Base-by-base conservation (phyloP, 2,888 invertebrate species). In the Peribatodes rhomboidaria region DNA sequence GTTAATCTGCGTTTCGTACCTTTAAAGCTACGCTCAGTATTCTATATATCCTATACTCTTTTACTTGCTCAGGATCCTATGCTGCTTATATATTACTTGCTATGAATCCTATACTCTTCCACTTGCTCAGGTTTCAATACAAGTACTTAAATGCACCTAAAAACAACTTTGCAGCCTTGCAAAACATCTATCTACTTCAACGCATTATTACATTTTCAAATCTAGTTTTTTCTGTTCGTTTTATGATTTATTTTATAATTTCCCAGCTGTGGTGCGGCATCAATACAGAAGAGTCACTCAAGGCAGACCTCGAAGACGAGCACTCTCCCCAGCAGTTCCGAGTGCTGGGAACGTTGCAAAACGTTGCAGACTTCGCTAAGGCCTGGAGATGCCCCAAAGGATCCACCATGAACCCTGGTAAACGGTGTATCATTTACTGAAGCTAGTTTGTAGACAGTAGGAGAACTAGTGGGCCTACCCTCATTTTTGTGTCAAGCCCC, bases 181-280 rank as follows among this genome's bases (percentile, higher is more conserved):
- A n/a, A n/a, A n/a, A n/a, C n/a, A n/a, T n/a, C n/a, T n/a, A n/a
- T n/a, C n/a, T 58, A 9, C 11, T 11, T 35, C 1, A 35, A 11
- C 9, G 6, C 11, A 11, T 35, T 7, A 6, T 27, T 35, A 35
- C 1, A 35, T 35, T 35, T 35, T 35, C n/a, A n/a, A n/a, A n/a
- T 35, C 3, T 35, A 1, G 9, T 35, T 11, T 11, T 3, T 11
- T 16, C 7, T 39, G 6, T 39, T 14, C 4, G 14, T 3, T 18
- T 33, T 1, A 39, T 14, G 16, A 13, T 27, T 11, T 11, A 9
- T 14, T 37, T 22, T 41, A 20, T 46, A 13, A 13, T 56, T 70
- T 62, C 77, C 87, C 77, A 97, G 96, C 92, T 98, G 11, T 98
- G 98, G 98, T 98, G 98, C 83, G 97, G 97, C 82, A 94, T 95